phyloP scores from a whole-genome alignment of 2,113 vertebrate species.

The Charina bottae region DNA sequence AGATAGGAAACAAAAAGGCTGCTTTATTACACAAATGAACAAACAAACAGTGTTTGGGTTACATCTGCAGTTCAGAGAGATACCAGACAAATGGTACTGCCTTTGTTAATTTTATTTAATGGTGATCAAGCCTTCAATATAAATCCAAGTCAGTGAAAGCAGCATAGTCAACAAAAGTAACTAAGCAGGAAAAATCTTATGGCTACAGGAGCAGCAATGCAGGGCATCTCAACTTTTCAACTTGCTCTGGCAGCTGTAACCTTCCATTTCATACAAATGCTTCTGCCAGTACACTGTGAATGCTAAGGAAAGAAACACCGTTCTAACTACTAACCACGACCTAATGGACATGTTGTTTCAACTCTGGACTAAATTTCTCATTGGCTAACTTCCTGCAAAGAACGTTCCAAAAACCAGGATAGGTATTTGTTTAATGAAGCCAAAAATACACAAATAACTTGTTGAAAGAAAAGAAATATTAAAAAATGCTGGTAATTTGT shows the following conservation, averaged over 20 bases:
- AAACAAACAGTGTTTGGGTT: neutral
- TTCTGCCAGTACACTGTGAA: conserved; percentile 15
- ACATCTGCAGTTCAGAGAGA: conserved; percentile 34
- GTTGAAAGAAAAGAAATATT: neutral
- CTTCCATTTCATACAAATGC: conserved; percentile 19
- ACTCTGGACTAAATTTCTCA: neutral
- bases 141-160: conserved; percentile 49
- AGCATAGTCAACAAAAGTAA: conserved; percentile 56
- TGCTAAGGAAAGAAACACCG: neutral
- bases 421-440: neutral
- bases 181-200: conserved; percentile 67
- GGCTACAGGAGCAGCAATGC: conserved; percentile 55
- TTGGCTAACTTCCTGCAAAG: neutral
- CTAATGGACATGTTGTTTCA: neutral
- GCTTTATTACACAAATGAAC: neutral
- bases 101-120: conserved; percentile 44
- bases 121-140: conserved; percentile 41
- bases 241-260: conserved; percentile 10
- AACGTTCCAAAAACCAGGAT: neutral
- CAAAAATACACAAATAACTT: neutral
- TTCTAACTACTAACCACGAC: neutral
- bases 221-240: conserved; percentile 48
- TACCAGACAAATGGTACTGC: conserved; percentile 40
- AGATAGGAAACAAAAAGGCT: neutral
- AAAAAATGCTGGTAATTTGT: neutral